Evolutionary conservation across 1,140 invertebrate species (phyloP).

Genomic region (Hycleus cichorii): DNA sequence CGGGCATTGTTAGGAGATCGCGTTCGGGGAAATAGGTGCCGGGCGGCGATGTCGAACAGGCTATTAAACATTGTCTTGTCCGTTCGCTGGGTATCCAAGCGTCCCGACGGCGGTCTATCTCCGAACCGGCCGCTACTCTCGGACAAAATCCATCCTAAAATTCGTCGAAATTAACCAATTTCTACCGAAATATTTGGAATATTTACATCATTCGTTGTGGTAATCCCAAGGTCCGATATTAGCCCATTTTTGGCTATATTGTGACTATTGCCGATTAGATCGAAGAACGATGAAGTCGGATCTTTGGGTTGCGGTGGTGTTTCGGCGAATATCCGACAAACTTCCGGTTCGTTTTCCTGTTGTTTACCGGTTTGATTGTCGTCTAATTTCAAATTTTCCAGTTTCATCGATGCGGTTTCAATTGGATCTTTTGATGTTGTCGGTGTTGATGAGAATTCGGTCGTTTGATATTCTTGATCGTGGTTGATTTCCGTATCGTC

Average conservation of each 20-base stretch:
- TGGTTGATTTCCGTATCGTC: slow-evolving; percentile 11
- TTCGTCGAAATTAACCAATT: background rate
- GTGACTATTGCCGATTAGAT: slow-evolving; percentile 33
- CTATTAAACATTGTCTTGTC: slow-evolving; percentile 55
- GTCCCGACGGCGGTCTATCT: slow-evolving; percentile 60
- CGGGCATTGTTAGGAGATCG: slow-evolving; percentile 65
- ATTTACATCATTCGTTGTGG: slow-evolving; percentile 29
- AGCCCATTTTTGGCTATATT: slow-evolving; percentile 22
- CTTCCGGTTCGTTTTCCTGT: slow-evolving; percentile 38
- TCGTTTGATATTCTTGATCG: slow-evolving; percentile 1
- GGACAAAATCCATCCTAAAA: slow-evolving; percentile 39
- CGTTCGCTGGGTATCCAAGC: slow-evolving; percentile 67
- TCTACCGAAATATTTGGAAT: slow-evolving; percentile 23
- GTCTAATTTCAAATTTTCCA: slow-evolving; percentile 27
- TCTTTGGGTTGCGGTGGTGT: slow-evolving; percentile 35
- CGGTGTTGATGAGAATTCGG: too few relatives aligned
- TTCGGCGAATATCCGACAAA: slow-evolving; percentile 43
- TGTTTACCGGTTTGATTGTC: slow-evolving; percentile 23
- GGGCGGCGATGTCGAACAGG: slow-evolving; percentile 54
- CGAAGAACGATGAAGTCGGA: slow-evolving; percentile 39
- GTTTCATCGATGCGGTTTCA: slow-evolving; percentile 23
- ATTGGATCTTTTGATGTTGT: slow-evolving; percentile 19
- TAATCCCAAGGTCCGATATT: slow-evolving; percentile 30
- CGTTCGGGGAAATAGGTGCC: slow-evolving; percentile 60
- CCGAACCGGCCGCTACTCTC: slow-evolving; percentile 43